Conservation (phyloP, 30 jellyfish, hydroid and myxozoan genomes). For the Aurelia aurita region DNA sequence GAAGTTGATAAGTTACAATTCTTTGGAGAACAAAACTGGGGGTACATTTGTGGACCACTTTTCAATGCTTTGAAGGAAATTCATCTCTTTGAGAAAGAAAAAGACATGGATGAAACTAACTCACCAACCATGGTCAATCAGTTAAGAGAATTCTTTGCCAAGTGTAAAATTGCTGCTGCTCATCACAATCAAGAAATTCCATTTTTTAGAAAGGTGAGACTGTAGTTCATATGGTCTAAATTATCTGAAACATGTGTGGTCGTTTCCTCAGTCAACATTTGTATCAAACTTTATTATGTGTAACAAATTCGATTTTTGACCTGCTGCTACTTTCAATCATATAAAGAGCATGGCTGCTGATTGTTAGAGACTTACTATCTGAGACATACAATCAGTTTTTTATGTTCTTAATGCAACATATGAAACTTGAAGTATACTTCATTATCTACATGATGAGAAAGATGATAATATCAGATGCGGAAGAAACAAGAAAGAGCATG, state of each 20-base stretch:
- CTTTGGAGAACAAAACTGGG: constrained; percentile 31
- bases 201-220: constrained; percentile 49
- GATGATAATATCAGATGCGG: too few species aligned
- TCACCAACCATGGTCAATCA: constrained; percentile 31
- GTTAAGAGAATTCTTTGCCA: constrained; percentile 31
- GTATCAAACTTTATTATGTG: too few species aligned
- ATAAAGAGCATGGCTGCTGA: too few species aligned
- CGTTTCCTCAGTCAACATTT: too few species aligned
- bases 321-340: too few species aligned
- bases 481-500: too few species aligned
- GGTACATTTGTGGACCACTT: constrained; percentile 52
- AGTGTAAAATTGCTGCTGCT: constrained; percentile 36
- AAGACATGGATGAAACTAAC: background rate
- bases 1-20: constrained; percentile 16
- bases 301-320: too few species aligned
- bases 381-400: too few species aligned
- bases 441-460: too few species aligned
- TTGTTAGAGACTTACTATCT: too few species aligned
- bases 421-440: too few species aligned
- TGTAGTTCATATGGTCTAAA: background rate
- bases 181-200: constrained; percentile 4
- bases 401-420: too few species aligned
- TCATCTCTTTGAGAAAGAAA: constrained; percentile 52
- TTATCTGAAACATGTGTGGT: background rate
- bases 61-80: constrained; percentile 49